Conservation (phyloP, 2,113 vertebrate genomes). For the Stomatorhinus ivindoensis region DNA sequence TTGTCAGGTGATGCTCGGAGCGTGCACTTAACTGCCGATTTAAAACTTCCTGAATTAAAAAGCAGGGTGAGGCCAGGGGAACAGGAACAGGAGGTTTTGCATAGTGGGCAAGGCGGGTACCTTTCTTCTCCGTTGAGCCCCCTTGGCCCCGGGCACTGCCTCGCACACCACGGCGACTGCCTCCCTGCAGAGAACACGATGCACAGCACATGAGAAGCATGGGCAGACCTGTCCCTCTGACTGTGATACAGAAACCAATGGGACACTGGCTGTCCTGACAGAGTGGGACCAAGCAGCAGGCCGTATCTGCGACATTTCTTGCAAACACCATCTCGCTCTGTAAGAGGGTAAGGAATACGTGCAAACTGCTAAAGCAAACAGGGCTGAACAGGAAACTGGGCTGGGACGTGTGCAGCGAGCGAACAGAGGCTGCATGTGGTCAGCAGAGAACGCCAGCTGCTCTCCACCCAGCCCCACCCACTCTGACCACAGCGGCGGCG, state of each 20-base stretch:
- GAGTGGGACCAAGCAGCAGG: not conserved
- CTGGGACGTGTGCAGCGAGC: not conserved
- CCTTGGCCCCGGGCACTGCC: constrained; percentile 90
- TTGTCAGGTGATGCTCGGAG: not conserved
- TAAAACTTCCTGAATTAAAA: not conserved
- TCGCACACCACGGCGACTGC: constrained; percentile 94
- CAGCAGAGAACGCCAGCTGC: not conserved
- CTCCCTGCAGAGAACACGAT: constrained; percentile 65
- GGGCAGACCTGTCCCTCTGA: not conserved
- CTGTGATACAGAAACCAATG: not conserved
- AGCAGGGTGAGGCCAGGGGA: not conserved
- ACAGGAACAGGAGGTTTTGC: not conserved
- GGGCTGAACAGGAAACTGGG: not conserved
- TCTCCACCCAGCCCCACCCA: constrained; percentile 5
- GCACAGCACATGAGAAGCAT: constrained; percentile 15
- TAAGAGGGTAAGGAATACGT: not conserved
- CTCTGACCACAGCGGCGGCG: constrained; percentile 20
- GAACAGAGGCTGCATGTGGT: not conserved
- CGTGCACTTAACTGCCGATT: not conserved
- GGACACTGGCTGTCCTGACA: not conserved
- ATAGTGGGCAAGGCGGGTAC: constrained; percentile 49
- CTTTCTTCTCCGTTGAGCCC: constrained; percentile 86
- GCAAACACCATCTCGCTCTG: not conserved
- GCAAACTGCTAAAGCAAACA: not conserved
- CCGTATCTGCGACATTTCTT: not conserved